These are phyloP conservation scores for Chironomus tentans DNA, from an alignment of 2,888 invertebrate species.

Conservation along the genomic window DNA sequence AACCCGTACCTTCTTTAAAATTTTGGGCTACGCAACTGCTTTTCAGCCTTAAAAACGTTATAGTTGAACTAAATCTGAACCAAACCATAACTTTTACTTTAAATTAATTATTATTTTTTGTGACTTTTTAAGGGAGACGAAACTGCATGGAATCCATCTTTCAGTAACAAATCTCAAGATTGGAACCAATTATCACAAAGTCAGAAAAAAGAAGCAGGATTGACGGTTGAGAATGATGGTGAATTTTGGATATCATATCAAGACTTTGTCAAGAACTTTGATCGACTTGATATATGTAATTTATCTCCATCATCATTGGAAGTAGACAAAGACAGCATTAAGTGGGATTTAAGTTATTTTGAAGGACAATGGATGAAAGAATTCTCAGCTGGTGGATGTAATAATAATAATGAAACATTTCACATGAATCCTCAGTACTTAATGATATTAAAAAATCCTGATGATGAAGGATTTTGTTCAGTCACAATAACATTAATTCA, in stretches of 20 bases:
- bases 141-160: slow-evolving; percentile 89
- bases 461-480: slow-evolving; percentile 80
- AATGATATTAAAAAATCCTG: slow-evolving; percentile 71
- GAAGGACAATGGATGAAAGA: slow-evolving; percentile 85
- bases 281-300: slow-evolving; percentile 85
- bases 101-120: no score
- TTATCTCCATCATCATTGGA: slow-evolving; percentile 87
- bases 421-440: slow-evolving; percentile 90
- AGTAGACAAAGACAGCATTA: slow-evolving; percentile 59
- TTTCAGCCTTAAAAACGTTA: no score
- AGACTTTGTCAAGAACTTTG: slow-evolving; percentile 78
- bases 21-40: no score
- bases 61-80: no score
- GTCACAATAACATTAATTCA: slow-evolving; percentile 93
- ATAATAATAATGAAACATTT: slow-evolving; percentile 83
- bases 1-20: no score
- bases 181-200: slow-evolving; percentile 82
- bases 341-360: slow-evolving; percentile 89
- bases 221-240: slow-evolving; percentile 86
- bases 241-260: slow-evolving; percentile 97
- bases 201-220: slow-evolving; percentile 76
- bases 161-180: slow-evolving; percentile 86
- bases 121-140: slow-evolving; percentile 60
- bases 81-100: no score
- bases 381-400: slow-evolving; percentile 92